Conservation (phyloP, 30 jellyfish, hydroid and myxozoan species). For the Nemopilema nomurai region DNA sequence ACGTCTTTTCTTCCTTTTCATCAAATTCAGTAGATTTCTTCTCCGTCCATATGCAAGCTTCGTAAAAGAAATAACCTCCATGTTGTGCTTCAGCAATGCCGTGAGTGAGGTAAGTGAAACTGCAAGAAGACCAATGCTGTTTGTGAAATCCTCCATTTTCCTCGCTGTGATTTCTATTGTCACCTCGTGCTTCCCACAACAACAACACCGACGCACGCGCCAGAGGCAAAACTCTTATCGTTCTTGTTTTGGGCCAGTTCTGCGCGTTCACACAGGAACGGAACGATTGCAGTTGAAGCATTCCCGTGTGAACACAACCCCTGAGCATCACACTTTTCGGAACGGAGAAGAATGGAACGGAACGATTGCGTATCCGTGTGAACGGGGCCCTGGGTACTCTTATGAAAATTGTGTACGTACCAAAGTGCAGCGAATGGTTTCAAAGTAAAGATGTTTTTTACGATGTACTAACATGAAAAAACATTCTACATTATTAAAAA, state of each 20-base stretch:
- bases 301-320: no score
- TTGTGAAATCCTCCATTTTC: not conserved
- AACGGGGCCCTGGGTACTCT: no score
- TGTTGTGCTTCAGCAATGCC: conserved; percentile 32
- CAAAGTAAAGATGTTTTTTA: no score
- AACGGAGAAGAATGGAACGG: no score
- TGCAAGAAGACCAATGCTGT: conserved; percentile 4
- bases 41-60: conserved; percentile 11
- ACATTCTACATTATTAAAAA: no score
- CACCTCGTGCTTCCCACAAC: not conserved
- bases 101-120: conserved; percentile 20
- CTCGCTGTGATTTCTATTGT: no score
- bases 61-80: conserved; percentile 6
- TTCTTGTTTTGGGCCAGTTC: conserved; percentile 2
- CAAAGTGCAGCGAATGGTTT: no score
- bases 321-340: no score
- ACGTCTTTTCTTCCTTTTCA: conserved; percentile 3
- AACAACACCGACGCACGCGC: conserved; percentile 29
- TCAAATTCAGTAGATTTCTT: not conserved
- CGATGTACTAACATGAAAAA: no score
- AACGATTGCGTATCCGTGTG: no score
- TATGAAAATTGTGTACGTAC: no score
- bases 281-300: no score
- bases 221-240: not conserved
- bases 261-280: conserved; percentile 16